These are phyloP conservation scores for Rhineura floridana DNA, from an alignment of 2,113 vertebrate species.

Conservation along the genomic window DNA sequence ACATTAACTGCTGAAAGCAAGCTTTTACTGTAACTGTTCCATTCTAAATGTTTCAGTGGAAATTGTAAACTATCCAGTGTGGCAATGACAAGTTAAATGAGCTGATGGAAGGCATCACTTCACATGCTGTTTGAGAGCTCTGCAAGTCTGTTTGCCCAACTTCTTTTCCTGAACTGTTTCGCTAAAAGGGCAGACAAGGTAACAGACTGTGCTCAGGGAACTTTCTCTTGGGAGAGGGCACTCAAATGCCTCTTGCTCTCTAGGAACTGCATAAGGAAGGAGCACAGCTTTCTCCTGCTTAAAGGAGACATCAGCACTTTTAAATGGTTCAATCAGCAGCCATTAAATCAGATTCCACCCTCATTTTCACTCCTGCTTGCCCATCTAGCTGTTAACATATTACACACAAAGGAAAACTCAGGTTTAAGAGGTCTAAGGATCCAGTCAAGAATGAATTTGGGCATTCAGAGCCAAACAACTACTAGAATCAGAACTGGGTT, in stretches of 20 bases:
- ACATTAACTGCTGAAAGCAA: not conserved
- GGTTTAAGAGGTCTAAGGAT: not conserved
- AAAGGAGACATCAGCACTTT: not conserved
- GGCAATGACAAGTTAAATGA: not conserved
- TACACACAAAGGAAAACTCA: not conserved
- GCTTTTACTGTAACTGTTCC: not conserved
- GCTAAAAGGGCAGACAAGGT: not conserved
- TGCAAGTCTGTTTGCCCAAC: not conserved
- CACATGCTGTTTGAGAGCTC: not conserved
- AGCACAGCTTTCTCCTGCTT: not conserved
- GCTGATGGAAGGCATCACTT: not conserved
- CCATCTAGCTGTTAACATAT: not conserved
- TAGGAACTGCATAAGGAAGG: not conserved
- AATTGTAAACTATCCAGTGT: slow-evolving; percentile 1
- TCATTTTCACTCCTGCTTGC: not conserved
- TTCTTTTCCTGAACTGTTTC: not conserved
- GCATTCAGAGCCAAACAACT: not conserved
- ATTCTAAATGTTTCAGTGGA: slow-evolving; percentile 18
- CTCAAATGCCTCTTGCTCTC: not conserved
- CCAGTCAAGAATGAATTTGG: not conserved
- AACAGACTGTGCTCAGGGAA: too few species aligned
- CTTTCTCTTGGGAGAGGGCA: not conserved
- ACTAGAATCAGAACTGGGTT: not conserved
- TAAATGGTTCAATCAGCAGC: not conserved
- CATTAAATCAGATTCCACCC: not conserved